These are phyloP conservation scores for Patella ulyssiponensis DNA, from an alignment of 2,888 invertebrate genomes.

Conservation along the genomic window DNA sequence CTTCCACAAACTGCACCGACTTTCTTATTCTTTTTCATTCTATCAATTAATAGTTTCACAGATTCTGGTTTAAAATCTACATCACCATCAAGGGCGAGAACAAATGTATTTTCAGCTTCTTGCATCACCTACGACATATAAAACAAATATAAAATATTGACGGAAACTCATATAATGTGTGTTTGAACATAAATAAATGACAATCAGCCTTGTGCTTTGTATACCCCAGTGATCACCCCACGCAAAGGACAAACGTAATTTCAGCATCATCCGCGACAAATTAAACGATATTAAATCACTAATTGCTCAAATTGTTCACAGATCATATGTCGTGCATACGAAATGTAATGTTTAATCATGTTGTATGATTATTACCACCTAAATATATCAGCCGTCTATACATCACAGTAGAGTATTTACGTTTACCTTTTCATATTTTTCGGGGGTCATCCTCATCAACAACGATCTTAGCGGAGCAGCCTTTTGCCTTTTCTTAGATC, in stretches of 20 bases:
- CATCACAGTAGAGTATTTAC: not conserved
- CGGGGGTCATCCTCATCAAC: constrained; percentile 56
- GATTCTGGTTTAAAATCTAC: constrained; percentile 94
- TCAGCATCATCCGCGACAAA: too few species aligned
- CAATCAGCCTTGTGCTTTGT: not conserved
- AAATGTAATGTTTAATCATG: too few species aligned
- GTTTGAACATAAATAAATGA: not conserved
- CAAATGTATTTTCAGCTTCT: constrained; percentile 89
- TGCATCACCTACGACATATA: constrained; percentile 39
- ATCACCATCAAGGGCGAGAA: constrained; percentile 95
- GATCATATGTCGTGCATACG: too few species aligned
- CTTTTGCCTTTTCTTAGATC: constrained; percentile 41
- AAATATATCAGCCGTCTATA: too few species aligned
- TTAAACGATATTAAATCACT: too few species aligned
- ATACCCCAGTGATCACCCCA: not conserved
- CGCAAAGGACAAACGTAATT: too few species aligned
- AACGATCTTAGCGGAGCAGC: constrained; percentile 57
- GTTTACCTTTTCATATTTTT: constrained; percentile 60
- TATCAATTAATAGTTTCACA: constrained; percentile 92
- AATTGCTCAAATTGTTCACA: too few species aligned
- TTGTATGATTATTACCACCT: too few species aligned
- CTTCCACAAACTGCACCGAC: constrained; percentile 98
- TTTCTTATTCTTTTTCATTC: constrained; percentile 98
- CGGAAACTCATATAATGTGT: not conserved
- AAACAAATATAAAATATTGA: not conserved